Evolutionary conservation across 2,797 vertebrate species (phyloP), one percentile per base, ranked within the genome.

Genomic region (Pygocentrus nattereri): DNA sequence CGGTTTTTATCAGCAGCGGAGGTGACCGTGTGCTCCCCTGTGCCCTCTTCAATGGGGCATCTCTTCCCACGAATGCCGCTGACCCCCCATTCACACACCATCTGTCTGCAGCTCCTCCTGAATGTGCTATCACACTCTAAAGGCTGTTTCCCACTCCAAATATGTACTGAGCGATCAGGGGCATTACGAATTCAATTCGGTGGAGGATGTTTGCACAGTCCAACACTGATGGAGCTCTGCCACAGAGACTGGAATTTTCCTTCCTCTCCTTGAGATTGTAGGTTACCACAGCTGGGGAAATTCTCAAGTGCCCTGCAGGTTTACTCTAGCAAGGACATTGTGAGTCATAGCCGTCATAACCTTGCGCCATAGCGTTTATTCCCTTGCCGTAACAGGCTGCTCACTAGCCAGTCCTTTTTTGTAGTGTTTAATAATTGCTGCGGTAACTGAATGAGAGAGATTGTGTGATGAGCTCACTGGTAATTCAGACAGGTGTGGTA

Each of bases 131-230:
- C 80, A 85, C 84, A 82, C 79, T 79, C 82, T 84, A 71, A 85
- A 85, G 84, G 86, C 82, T 87, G 84, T 84, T 87, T 85, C 68
- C 79, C 65, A 85, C 82, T 84, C 78, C 86, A 87, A 87, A 87
- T 87, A 87, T 87, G 84, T 85, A 82, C 86, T 80, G 79, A 78
- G 76, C 34, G 86, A 85, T 85, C 80, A 81, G 79, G 81, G 81
- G 82, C 82, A 87, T 85, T 87, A 87, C 69, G 50, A 85, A 82
- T 87, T 85, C 86, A 87, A 87, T 87, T 87, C 79, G 77, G 79
- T 21, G 74, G 76, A 84, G 84, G 79, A 82, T 80, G 82, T 87
- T 82, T 87, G 84, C 84, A 80, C 82, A 82, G 82, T 49, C 80
- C 78, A 74, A 65, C 82, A 77, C 75, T 79, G 80, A 84, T 84